These are phyloP conservation scores for Pogonomyrmex barbatus DNA, from an alignment of 1,140 invertebrate species.

Conservation along the genomic window DNA sequence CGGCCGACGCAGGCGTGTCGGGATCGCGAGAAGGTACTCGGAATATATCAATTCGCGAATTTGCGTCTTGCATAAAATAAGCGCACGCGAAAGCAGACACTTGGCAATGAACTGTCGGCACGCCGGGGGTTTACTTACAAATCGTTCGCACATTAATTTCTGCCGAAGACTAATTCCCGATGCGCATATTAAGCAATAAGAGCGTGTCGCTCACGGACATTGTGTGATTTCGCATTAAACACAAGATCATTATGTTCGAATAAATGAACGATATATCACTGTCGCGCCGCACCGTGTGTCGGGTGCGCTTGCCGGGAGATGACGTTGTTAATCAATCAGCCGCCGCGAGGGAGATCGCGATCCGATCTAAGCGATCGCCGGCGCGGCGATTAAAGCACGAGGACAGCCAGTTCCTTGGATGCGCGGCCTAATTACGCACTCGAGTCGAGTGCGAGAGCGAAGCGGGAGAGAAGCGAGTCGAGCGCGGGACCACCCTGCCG, in stretches of 20 bases:
- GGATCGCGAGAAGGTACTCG: constrained; percentile 4
- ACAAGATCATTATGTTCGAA: constrained; percentile 60
- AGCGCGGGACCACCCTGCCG: constrained; percentile 56
- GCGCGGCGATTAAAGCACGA: constrained; percentile 47
- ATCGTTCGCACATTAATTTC: constrained; percentile 56
- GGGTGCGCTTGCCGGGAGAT: constrained; percentile 47
- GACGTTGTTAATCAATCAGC: constrained; percentile 68
- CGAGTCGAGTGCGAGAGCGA: not conserved
- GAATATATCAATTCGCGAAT: constrained; percentile 43
- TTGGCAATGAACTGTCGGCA: constrained; percentile 16
- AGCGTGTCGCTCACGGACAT: constrained; percentile 54
- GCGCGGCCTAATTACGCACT: constrained; percentile 68
- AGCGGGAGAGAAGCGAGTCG: constrained; percentile 62
- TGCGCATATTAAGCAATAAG: constrained; percentile 52
- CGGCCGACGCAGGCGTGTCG: not conserved
- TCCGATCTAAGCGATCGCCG: constrained; percentile 53
- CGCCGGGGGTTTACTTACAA: constrained; percentile 32
- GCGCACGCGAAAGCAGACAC: constrained; percentile 31
- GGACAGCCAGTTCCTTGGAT: constrained; percentile 62
- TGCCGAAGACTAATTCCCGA: constrained; percentile 52
- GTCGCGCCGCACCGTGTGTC: constrained; percentile 19
- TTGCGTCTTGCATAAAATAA: constrained; percentile 29
- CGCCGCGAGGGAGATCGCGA: constrained; percentile 59
- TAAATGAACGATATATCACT: constrained; percentile 62
- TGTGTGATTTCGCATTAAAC: constrained; percentile 59